phyloP scores from a whole-genome alignment of 1,140 invertebrate species.

The Cecropterus lyciades region DNA sequence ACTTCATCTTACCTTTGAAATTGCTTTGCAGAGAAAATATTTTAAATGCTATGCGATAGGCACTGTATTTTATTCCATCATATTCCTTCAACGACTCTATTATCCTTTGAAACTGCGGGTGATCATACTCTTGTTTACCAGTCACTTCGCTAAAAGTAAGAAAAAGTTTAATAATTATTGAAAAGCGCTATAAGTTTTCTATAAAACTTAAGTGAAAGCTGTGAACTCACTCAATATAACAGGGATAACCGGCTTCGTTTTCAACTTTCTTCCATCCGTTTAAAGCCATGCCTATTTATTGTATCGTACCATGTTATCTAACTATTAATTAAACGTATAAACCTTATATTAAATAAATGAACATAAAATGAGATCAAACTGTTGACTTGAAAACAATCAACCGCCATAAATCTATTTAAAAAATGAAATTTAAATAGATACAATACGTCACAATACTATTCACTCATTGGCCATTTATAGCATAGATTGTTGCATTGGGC shows the following conservation, averaged over 20 bases:
- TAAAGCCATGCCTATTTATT: conserved; percentile 46
- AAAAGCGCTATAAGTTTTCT: background rate
- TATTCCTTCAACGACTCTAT: conserved; percentile 86
- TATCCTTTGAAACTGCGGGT: conserved; percentile 83
- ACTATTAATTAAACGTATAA: no score
- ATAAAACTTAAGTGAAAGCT: conserved; percentile 56
- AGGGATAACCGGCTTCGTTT: conserved; percentile 85
- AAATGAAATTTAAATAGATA: no score
- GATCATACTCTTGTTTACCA: conserved; percentile 82
- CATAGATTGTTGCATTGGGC: no score
- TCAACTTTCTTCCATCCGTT: conserved; percentile 79
- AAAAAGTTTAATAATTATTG: conserved; percentile 25
- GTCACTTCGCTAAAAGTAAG: conserved; percentile 66
- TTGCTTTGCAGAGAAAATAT: conserved; percentile 88
- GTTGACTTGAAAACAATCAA: background rate
- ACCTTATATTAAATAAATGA: background rate
- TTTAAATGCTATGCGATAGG: conserved; percentile 93
- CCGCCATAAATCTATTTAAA: no score
- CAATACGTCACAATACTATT: no score
- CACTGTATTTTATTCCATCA: conserved; percentile 91
- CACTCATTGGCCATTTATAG: no score
- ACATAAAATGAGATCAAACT: background rate
- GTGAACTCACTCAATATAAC: conserved; percentile 83
- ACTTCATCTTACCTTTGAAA: conserved; percentile 85
- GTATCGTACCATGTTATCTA: conserved; percentile 35